phyloP scores from a whole-genome alignment of 2,888 invertebrate genomes.

The Schizotus pectinicornis region DNA sequence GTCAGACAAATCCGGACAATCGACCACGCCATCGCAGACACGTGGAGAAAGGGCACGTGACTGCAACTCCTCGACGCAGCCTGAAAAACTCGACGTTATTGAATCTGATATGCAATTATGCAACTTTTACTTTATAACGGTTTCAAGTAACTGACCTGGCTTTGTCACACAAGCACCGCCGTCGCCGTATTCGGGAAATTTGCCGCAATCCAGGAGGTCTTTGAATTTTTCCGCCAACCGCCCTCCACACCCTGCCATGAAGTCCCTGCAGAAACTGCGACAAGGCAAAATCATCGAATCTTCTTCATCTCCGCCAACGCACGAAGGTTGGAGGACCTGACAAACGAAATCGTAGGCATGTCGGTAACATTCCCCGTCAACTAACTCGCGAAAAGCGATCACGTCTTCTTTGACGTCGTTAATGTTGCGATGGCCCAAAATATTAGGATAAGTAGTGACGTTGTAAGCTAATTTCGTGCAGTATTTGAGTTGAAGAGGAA shows the following conservation, averaged over 20 bases:
- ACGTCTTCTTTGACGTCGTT: conserved; percentile 76
- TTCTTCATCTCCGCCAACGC: conserved; percentile 59
- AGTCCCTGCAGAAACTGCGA: conserved; percentile 83
- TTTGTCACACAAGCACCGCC: conserved; percentile 76
- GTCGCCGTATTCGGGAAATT: conserved; percentile 80
- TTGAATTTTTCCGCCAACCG: conserved; percentile 75
- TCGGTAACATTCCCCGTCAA: conserved; percentile 89
- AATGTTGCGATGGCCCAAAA: conserved; percentile 68
- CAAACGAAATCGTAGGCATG: conserved; percentile 90
- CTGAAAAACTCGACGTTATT: conserved; percentile 54
- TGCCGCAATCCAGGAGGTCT: conserved; percentile 76
- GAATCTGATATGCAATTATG: conserved; percentile 2
- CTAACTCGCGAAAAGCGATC: conserved; percentile 82
- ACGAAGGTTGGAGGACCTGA: conserved; percentile 83
- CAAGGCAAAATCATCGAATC: conserved; percentile 74
- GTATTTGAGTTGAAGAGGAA: conserved; percentile 69
- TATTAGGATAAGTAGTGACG: conserved; percentile 82
- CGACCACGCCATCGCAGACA: conserved; percentile 85
- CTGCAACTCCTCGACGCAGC: conserved; percentile 77
- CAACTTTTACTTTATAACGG: neutral
- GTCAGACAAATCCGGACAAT: conserved; percentile 84
- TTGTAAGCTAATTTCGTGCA: conserved; percentile 79
- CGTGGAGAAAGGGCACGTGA: conserved; percentile 76
- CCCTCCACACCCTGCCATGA: conserved; percentile 82
- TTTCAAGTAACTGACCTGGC: conserved; percentile 64